A percentile compares a stretch with the other conserved stretches of the same genome.
phyloP scores from a whole-genome alignment of 2,113 vertebrate species.

The Menidia beryllina region DNA sequence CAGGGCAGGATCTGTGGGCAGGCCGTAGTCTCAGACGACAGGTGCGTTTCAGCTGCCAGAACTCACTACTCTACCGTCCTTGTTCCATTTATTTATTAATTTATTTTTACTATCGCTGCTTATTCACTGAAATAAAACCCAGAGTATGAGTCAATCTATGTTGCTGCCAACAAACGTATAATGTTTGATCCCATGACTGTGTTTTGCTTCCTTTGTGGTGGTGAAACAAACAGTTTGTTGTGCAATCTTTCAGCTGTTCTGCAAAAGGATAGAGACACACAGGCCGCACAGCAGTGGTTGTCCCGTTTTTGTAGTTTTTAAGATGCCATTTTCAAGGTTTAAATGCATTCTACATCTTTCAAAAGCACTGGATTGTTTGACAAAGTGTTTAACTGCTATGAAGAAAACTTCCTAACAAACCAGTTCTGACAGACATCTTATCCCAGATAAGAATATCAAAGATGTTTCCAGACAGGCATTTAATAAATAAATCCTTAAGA shows the following conservation, averaged over 20 bases:
- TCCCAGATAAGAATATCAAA: too few species aligned
- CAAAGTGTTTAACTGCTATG: too few species aligned
- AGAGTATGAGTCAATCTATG: not conserved
- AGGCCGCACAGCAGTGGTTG: constrained; percentile 1
- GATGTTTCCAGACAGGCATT: too few species aligned
- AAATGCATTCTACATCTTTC: too few species aligned
- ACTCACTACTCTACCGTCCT: too few species aligned
- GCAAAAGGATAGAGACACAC: constrained; percentile 43
- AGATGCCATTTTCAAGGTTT: too few species aligned
- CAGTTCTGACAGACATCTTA: too few species aligned
- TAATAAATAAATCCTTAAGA: too few species aligned
- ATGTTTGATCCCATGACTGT: not conserved
- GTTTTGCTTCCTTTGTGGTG: not conserved
- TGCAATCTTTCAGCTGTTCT: not conserved
- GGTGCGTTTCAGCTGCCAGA: constrained; percentile 31
- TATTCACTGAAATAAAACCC: constrained; percentile 20
- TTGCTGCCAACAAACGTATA: not conserved
- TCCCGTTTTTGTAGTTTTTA: not conserved
- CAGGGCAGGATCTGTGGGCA: not conserved
- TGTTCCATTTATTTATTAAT: too few species aligned
- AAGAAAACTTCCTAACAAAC: too few species aligned
- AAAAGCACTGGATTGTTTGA: too few species aligned
- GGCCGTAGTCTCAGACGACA: constrained; percentile 37
- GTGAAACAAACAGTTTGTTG: not conserved
- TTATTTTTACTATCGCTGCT: not conserved